Base-by-base conservation (phyloP, 2,888 invertebrate genomes). In the Vesta saturnalis region DNA sequence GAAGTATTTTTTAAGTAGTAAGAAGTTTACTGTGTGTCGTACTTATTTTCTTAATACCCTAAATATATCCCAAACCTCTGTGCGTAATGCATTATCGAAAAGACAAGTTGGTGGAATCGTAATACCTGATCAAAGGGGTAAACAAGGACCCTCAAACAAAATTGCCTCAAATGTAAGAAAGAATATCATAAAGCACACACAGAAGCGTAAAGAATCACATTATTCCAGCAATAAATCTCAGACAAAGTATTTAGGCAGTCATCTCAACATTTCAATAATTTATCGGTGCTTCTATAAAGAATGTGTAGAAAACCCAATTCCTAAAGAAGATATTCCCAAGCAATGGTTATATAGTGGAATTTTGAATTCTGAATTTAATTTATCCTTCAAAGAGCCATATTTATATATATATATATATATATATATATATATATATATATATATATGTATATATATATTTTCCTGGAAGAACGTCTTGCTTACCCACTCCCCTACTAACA, bases 341-440 rank as follows among this genome's bases (percentile, higher is more conserved):
- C 59, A 70, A 67, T 71, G 69, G 71, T 52, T 69, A 35, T 67
- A 69, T 64, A 15, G 35, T 60, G 54, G 69, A 64, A 71, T 71
- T 59, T 71, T 72, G 21, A 71, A 69, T 54, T 63, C 59, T 21
- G 69, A 69, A 61, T 69, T 71, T 60, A 71, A 71, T 64, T 64
- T 60, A 56, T 46, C 63, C n/a, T 69, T 69, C 47, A 66, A 69
- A 65, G 21, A 52, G 21, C 69, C 71, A 30, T 30, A 30, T n/a
- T n/a, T n/a, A n/a, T n/a, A n/a, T n/a, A n/a, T n/a, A n/a, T n/a
- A n/a, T n/a, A n/a, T n/a, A n/a, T n/a, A n/a, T n/a, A n/a, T n/a
- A n/a, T n/a, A n/a, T n/a, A n/a, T n/a, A n/a, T n/a, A n/a, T n/a
- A n/a, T n/a, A n/a, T n/a, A n/a, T n/a, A n/a, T n/a, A n/a, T n/a